phyloP scores from a whole-genome alignment of 2,888 invertebrate genomes.

The Frankliniella intonsa region DNA sequence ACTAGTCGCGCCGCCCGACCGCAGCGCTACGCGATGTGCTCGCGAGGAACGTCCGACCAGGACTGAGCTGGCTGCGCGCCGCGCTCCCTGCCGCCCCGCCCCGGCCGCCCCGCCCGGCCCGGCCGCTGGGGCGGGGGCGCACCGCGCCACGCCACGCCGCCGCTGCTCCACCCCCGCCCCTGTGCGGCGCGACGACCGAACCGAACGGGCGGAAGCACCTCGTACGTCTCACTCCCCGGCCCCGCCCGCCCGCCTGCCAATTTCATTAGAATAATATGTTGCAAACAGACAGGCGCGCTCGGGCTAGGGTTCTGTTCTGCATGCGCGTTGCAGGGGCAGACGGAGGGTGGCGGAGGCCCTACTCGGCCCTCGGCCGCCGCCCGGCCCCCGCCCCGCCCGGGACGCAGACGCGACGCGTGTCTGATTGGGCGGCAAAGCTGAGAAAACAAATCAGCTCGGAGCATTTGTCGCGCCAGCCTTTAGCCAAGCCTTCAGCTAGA shows the following conservation, averaged over 20 bases:
- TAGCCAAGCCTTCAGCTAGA: no score
- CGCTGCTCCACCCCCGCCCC: not conserved
- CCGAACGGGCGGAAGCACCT: constrained; percentile 4
- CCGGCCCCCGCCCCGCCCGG: no score
- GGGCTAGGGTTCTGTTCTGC: not conserved
- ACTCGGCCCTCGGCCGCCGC: not conserved
- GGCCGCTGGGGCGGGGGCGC: not conserved
- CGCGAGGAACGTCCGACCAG: constrained; percentile 7
- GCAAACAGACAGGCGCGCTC: not conserved
- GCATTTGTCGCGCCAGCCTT: no score
- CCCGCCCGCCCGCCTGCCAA: constrained; percentile 12
- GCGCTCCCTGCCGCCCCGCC: not conserved
- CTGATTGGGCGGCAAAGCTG: no score
- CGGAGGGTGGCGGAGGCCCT: no score
- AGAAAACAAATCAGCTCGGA: no score
- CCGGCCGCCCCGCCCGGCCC: not conserved
- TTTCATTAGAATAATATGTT: constrained; percentile 21
- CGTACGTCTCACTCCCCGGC: not conserved
- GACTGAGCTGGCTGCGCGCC: not conserved
- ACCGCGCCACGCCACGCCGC: not conserved
- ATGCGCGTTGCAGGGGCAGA: not conserved
- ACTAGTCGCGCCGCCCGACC: not conserved
- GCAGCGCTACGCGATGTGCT: not conserved
- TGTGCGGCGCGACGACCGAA: not conserved
- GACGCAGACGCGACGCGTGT: no score